These are phyloP conservation scores for Blastomussa wellsi DNA, from an alignment of 92 coral and sea anemone genomes.

Conservation along the genomic window DNA sequence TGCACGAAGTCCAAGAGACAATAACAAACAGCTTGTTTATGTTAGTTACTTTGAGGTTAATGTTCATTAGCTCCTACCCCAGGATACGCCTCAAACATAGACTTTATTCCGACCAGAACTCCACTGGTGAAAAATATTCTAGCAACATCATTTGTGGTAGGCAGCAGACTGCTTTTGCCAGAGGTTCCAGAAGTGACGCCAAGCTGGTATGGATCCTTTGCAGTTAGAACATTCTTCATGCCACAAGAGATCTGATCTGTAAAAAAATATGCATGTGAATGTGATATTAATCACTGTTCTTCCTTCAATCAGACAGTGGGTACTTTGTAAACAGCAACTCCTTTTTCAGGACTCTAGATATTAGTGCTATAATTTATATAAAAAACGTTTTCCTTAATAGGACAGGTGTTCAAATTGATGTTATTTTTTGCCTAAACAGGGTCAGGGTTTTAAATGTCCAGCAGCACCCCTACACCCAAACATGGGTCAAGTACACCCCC, in stretches of 20 bases:
- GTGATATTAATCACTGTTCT: not conserved
- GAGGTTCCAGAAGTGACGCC: slow-evolving; percentile 67
- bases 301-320: not conserved
- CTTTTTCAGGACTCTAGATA: too few relatives aligned
- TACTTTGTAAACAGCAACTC: not conserved
- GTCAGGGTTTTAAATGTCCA: too few relatives aligned
- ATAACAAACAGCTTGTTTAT: too few relatives aligned
- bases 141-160: slow-evolving; percentile 31
- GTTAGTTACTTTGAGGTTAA: too few relatives aligned
- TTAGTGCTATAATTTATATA: too few relatives aligned
- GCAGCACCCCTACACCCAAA: too few relatives aligned
- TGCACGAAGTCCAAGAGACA: too few relatives aligned
- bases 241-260: slow-evolving; percentile 38
- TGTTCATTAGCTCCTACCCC: slow-evolving; percentile 23
- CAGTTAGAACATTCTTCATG: slow-evolving; percentile 43
- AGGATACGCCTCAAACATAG: slow-evolving; percentile 54
- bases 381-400: too few relatives aligned
- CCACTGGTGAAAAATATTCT: slow-evolving; percentile 49
- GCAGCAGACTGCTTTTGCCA: slow-evolving; percentile 43
- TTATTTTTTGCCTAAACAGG: too few relatives aligned
- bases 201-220: slow-evolving; percentile 46
- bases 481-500: too few relatives aligned
- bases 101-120: slow-evolving; percentile 38
- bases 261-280: not conserved
- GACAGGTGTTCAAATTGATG: too few relatives aligned